Conservation (phyloP, 2,113 vertebrate species). For the Menura novaehollandiae region DNA sequence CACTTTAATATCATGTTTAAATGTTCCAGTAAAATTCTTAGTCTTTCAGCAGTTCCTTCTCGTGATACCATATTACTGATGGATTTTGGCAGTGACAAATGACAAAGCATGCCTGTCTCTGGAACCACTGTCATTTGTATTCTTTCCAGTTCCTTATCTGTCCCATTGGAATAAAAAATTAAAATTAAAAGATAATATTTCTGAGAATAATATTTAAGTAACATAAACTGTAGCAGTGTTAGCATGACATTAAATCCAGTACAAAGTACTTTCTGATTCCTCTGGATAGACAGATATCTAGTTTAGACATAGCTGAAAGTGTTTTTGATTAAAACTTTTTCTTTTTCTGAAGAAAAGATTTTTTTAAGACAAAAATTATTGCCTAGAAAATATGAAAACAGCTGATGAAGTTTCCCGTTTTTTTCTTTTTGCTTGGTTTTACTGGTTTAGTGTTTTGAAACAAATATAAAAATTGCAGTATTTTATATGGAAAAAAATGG, state of each 20-base stretch:
- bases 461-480: not conserved
- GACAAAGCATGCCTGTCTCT: slow-evolving; percentile 53
- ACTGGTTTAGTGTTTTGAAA: not conserved
- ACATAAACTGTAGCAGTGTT: not conserved
- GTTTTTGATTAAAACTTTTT: not conserved
- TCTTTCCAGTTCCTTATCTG: slow-evolving; percentile 49
- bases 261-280: not conserved
- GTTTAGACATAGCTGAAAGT: not conserved
- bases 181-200: slow-evolving; percentile 49
- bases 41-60: slow-evolving; percentile 42
- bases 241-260: not conserved
- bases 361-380: not conserved
- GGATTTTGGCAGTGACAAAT: slow-evolving; percentile 62
- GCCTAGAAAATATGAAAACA: not conserved
- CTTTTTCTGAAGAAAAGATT: not conserved
- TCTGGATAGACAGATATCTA: not conserved
- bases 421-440: not conserved
- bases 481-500: not conserved
- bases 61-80: slow-evolving; percentile 53
- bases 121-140: slow-evolving; percentile 55
- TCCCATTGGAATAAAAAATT: slow-evolving; percentile 60
- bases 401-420: not conserved
- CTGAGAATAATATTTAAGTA: slow-evolving; percentile 11
- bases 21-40: slow-evolving; percentile 49
- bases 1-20: slow-evolving; percentile 57